Evolutionary conservation across 37 sponge, comb jelly and placozoan species (phyloP).

Genomic region (Oscarella lobularis): DNA sequence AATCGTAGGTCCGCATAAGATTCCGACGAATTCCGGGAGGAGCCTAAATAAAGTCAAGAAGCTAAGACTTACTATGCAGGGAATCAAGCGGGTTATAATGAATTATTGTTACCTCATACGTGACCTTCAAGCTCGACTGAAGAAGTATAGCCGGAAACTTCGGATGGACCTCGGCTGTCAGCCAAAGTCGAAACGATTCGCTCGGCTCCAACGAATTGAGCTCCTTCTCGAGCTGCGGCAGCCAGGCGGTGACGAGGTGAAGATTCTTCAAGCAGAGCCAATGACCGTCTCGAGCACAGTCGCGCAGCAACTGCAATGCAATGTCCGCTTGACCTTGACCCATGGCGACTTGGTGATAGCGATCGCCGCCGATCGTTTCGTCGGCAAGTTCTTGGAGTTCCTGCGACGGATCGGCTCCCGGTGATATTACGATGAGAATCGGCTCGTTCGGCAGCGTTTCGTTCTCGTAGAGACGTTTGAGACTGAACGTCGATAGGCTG

Average conservation of each 20-base stretch:
- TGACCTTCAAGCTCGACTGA: slow-evolving; percentile 76
- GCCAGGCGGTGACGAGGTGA: slow-evolving; percentile 84
- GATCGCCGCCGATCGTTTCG: slow-evolving; percentile 48
- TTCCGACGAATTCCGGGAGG: slow-evolving; percentile 93
- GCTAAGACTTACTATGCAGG: slow-evolving; percentile 9
- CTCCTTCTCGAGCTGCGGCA: slow-evolving; percentile 85
- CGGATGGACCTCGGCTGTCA: slow-evolving; percentile 88
- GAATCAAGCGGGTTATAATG: no score
- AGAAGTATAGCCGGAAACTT: slow-evolving; percentile 76
- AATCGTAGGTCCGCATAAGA: slow-evolving; percentile 75
- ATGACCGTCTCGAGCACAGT: slow-evolving; percentile 69
- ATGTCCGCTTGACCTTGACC: slow-evolving; percentile 87
- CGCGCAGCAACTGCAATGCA: slow-evolving; percentile 59
- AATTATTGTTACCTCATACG: slow-evolving; percentile 34
- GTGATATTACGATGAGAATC: slow-evolving; percentile 80
- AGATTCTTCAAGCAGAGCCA: slow-evolving; percentile 98
- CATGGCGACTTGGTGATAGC: slow-evolving; percentile 93
- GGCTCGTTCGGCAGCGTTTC: slow-evolving; percentile 64
- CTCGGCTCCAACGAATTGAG: slow-evolving; percentile 68
- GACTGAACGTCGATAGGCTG: slow-evolving; percentile 52
- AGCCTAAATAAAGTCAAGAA: slow-evolving; percentile 22
- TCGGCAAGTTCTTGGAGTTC: slow-evolving; percentile 90
- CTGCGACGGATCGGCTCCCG: slow-evolving; percentile 94
- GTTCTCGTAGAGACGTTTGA: slow-evolving; percentile 47
- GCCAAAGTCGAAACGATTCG: slow-evolving; percentile 73